These are phyloP conservation scores for Andrena trimmerana DNA, from an alignment of 2,888 invertebrate species.

Conservation along the genomic window DNA sequence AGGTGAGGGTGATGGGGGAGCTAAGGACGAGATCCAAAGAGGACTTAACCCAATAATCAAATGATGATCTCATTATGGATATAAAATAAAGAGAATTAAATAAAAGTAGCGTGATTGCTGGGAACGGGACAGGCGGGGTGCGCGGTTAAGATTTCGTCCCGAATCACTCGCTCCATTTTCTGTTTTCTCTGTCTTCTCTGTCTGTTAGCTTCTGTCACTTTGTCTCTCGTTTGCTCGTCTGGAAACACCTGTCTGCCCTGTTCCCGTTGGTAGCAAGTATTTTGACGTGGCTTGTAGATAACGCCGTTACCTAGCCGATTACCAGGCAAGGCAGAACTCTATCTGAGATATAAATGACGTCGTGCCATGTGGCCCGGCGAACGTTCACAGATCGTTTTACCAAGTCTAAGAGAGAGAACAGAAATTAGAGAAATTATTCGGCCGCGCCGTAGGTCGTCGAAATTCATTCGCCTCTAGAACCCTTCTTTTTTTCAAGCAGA, in stretches of 20 bases:
- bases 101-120: constrained; percentile 77
- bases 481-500: too few species aligned
- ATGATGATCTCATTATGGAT: constrained; percentile 85
- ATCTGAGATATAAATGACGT: constrained; percentile 50
- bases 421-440: constrained; percentile 11
- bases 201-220: constrained; percentile 21
- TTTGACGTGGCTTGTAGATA: constrained; percentile 71
- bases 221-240: constrained; percentile 23
- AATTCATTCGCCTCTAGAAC: constrained; percentile 2
- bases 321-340: constrained; percentile 54
- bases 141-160: not conserved
- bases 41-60: constrained; percentile 85
- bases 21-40: constrained; percentile 85
- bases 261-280: constrained; percentile 60
- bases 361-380: constrained; percentile 52
- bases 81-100: constrained; percentile 83
- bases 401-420: not conserved
- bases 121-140: constrained; percentile 61
- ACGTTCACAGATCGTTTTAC: constrained; percentile 7
- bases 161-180: not conserved
- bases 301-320: constrained; percentile 60
- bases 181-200: not conserved
- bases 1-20: constrained; percentile 70
- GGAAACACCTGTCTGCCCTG: constrained; percentile 36
- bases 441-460: constrained; percentile 1